Base-by-base conservation (phyloP, 2,113 vertebrate species). In the Tiliqua scincoides region DNA sequence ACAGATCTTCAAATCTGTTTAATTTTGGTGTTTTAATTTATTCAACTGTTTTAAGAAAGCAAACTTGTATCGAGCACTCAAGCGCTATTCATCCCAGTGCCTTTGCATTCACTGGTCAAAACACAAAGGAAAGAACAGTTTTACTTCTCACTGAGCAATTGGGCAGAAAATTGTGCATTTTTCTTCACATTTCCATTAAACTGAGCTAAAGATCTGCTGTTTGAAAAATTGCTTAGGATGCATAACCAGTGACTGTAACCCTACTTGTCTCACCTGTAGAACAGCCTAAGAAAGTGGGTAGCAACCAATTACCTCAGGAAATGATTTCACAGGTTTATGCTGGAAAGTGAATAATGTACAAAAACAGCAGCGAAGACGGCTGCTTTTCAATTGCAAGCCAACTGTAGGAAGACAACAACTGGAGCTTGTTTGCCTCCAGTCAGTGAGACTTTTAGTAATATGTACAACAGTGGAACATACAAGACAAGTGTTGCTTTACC, bases 291-390 rank as follows among this genome's bases (percentile, higher is more conserved):
- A 27, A 10, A 27, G 30, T 37, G 6, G 73, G 27, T 6, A 21
- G 37, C 8, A 20, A 30, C 27, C 37, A 61, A 20, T n/a, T 27
- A 25, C 8, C n/a, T 40, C 61, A 85, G 83, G 84, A 91, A 65
- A 91, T 83, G 40, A 79, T 84, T 81, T 85, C 87, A 82, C 79
- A 85, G 84, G 76, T 88, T 77, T 90, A 81, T 71, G 72, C 68
- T 48, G 35, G 20, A 87, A 72, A 88, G 87, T 74, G 79, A 25
- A 89, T 80, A 90, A 92, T 59, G 62, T 35, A 83, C 21, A 5
- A 40, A 65, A 87, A 72, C 30, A 73, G n/a, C 25, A 25, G 73
- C 12, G 40, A 30, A 82, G 35, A 37, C 27, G 27, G 37, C 37
- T 83, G 57, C 27, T 74, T 62, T 74, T 83, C 57, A 74, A 62